A percentile compares a stretch with the other conserved stretches of the same genome.
phyloP scores from a whole-genome alignment of 2,113 vertebrate species.

The Lasiurus borealis region DNA sequence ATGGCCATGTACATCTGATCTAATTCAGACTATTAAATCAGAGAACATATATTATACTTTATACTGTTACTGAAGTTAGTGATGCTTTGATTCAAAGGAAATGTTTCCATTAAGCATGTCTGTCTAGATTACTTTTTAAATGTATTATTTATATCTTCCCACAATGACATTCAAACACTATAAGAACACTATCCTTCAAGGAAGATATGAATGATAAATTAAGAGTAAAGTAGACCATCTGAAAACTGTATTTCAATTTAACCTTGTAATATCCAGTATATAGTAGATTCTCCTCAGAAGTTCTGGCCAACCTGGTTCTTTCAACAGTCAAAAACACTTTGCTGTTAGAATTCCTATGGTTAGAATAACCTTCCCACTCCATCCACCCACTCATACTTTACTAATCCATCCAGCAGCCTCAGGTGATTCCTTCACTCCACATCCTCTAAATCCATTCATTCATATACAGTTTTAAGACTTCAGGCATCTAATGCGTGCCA shows the following conservation, averaged over 20 bases:
- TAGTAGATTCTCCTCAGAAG: slow-evolving; percentile 29
- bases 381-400: slow-evolving; percentile 40
- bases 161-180: slow-evolving; percentile 31
- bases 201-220: slow-evolving; percentile 54
- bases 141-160: slow-evolving; percentile 52
- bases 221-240: slow-evolving; percentile 23
- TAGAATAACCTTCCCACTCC: slow-evolving; percentile 34
- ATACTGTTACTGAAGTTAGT: slow-evolving; percentile 12
- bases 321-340: slow-evolving; percentile 31
- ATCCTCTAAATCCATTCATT: slow-evolving; percentile 10
- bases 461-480: neutral
- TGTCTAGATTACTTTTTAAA: slow-evolving; percentile 31
- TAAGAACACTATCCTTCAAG: slow-evolving; percentile 11
- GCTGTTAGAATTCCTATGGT: slow-evolving; percentile 48
- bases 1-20: neutral
- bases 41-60: slow-evolving; percentile 34
- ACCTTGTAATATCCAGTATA: neutral
- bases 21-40: slow-evolving; percentile 63
- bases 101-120: slow-evolving; percentile 28
- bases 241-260: slow-evolving; percentile 62
- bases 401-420: slow-evolving; percentile 40
- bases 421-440: neutral
- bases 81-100: slow-evolving; percentile 58
- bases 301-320: slow-evolving; percentile 47
- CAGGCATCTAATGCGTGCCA: neutral